Evolutionary conservation across 1,140 invertebrate species (phyloP).

Genomic region (Hyphantria cunea): DNA sequence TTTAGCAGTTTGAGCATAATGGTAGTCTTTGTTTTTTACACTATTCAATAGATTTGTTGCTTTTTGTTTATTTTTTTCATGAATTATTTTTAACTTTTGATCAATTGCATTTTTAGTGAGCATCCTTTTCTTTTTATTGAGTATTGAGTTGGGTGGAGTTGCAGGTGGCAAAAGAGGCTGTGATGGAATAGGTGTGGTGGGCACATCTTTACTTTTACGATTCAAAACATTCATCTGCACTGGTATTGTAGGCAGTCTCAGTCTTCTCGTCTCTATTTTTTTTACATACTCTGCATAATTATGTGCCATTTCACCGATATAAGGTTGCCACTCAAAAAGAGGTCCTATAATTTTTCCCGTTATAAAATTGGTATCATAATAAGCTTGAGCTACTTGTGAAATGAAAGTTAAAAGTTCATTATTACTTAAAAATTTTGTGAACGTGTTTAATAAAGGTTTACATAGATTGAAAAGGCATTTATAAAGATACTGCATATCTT

Average conservation of each 20-base stretch:
- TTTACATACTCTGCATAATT: slow-evolving; percentile 68
- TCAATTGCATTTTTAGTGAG: slow-evolving; percentile 65
- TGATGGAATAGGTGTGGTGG: slow-evolving; percentile 3
- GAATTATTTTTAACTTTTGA: slow-evolving; percentile 57
- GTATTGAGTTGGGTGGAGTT: slow-evolving; percentile 58
- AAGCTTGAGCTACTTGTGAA: slow-evolving; percentile 56
- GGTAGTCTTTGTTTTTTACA: slow-evolving; percentile 61
- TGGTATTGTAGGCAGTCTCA: slow-evolving; percentile 66
- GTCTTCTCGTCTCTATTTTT: slow-evolving; percentile 58
- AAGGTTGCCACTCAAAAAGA: slow-evolving; percentile 70
- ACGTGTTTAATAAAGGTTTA: slow-evolving; percentile 53
- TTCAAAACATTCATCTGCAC: slow-evolving; percentile 61
- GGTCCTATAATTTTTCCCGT: slow-evolving; percentile 75
- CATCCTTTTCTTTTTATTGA: slow-evolving; percentile 59
- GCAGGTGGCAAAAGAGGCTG: slow-evolving; percentile 31
- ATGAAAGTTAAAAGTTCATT: slow-evolving; percentile 59
- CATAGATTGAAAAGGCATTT: slow-evolving; percentile 72
- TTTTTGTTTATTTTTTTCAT: slow-evolving; percentile 73
- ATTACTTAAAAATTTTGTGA: slow-evolving; percentile 67
- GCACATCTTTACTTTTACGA: slow-evolving; percentile 50
- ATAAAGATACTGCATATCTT: slow-evolving; percentile 52
- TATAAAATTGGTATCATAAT: slow-evolving; percentile 77
- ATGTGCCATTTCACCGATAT: slow-evolving; percentile 65
- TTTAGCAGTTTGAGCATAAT: slow-evolving; percentile 52
- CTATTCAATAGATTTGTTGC: slow-evolving; percentile 68